phyloP scores from a whole-genome alignment of 2,113 vertebrate genomes.

The Eudyptes chrysolophus region DNA sequence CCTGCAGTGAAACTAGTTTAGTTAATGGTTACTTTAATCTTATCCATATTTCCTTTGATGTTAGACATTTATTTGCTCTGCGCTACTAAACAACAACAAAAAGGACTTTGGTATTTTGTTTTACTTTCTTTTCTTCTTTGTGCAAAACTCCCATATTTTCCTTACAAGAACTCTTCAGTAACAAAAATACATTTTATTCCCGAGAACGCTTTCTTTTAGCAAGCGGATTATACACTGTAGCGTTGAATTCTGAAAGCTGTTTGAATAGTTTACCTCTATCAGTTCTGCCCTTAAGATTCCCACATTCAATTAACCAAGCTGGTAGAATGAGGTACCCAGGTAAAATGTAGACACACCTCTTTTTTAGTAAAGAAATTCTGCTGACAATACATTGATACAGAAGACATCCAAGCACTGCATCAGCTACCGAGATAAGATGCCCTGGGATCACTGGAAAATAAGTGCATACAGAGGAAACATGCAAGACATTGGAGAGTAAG shows the following conservation, averaged over 20 bases:
- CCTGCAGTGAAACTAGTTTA: not conserved
- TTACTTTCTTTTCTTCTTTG: not conserved
- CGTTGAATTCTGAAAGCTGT: not conserved
- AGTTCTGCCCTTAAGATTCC: not conserved
- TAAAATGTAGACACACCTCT: not conserved
- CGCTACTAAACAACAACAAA: not conserved
- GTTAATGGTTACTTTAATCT: conserved; percentile 9
- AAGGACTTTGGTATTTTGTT: not conserved
- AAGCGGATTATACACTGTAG: not conserved
- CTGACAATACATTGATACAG: not conserved
- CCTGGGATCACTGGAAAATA: not conserved
- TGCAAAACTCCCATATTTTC: not conserved
- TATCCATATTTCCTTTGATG: not conserved
- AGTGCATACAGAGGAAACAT: not conserved
- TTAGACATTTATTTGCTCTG: not conserved
- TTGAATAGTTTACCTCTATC: not conserved
- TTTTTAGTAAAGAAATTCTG: not conserved
- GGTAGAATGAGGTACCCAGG: not conserved
- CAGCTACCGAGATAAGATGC: not conserved
- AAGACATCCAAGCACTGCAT: not conserved
- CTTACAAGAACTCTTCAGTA: not conserved
- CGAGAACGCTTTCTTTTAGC: not conserved
- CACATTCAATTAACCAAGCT: not conserved
- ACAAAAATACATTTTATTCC: not conserved
- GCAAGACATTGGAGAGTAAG: not conserved